A percentile compares a stretch with the other conserved stretches of the same genome.
These are phyloP conservation scores for Aphelenchoides fujianensis DNA, from an alignment of 1,140 invertebrate species.

Conservation along the genomic window DNA sequence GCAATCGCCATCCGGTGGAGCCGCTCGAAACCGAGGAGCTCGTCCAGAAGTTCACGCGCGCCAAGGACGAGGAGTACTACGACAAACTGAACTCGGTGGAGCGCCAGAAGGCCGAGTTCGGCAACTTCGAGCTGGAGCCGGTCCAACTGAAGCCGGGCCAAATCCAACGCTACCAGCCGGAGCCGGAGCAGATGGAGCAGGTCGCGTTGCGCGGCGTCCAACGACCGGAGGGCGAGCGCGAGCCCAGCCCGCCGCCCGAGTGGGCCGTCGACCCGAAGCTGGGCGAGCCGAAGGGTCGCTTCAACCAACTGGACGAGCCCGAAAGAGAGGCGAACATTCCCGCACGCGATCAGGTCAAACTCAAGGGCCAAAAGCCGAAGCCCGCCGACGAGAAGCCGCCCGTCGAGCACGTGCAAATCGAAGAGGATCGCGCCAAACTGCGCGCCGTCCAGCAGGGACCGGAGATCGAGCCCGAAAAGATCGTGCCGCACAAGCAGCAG, in stretches of 20 bases:
- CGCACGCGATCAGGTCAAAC: constrained; percentile 56
- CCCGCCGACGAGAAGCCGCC: constrained; percentile 46
- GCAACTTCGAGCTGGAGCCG: constrained; percentile 52
- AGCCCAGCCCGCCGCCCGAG: constrained; percentile 35
- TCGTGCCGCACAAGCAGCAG: constrained; percentile 56
- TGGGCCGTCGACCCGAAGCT: constrained; percentile 43
- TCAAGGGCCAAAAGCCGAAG: constrained; percentile 57
- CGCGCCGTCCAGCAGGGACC: constrained; percentile 55
- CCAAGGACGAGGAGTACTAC: constrained; percentile 59
- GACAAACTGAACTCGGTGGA: constrained; percentile 58
- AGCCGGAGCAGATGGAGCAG: constrained; percentile 50
- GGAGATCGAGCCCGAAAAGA: constrained; percentile 44
- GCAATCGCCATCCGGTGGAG: constrained; percentile 52
- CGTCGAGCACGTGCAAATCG: constrained; percentile 48
- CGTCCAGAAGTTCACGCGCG: constrained; percentile 55
- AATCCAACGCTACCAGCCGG: constrained; percentile 51
- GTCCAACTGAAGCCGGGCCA: constrained; percentile 56
- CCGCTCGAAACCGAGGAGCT: constrained; percentile 60
- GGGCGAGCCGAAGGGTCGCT: constrained; percentile 52
- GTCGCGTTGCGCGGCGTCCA: constrained; percentile 35
- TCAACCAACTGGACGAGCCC: constrained; percentile 53
- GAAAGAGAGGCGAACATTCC: constrained; percentile 52
- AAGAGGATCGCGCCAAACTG: constrained; percentile 56
- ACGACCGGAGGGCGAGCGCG: constrained; percentile 23
- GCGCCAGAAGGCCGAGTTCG: constrained; percentile 47